Evolutionary conservation across 2,888 invertebrate species (phyloP), one percentile per base, ranked within the genome.

Genomic region (Lasiommata megera): DNA sequence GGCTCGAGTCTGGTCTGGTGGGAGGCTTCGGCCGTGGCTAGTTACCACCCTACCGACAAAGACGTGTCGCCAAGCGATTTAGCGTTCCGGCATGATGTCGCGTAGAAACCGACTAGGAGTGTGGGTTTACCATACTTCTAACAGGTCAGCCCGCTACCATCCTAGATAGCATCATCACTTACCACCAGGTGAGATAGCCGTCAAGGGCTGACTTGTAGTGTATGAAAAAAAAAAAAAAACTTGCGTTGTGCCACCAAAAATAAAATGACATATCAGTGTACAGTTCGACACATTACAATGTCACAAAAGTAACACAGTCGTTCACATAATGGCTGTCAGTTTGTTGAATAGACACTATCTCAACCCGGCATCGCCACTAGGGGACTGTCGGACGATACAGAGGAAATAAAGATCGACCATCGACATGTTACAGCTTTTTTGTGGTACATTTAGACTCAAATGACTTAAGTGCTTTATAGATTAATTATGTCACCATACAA

Each of bases 371-470:
- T 56, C 56, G 41, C 41, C 43, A 50, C 51, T 50, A 50, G 43
- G 50, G 9, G 56, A 51, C 44, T 56, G 50, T 50, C 50, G 9
- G 44, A 50, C 56, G 37, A 50, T 43, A 36, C 52, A 9, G 6
- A 11, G 18, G 0, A 31, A 16, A 31, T 41, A 51, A 29, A 37
- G 28, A 38, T 38, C 28, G 11, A 38, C 14, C 5, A 40, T 29
- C 37, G 50, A 38, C 51, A 29, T 38, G 23, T 40, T 29, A 48
- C 48, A n/a, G 23, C 23, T 34, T 47, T 18, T 34, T 51, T 40
- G 29, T 38, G 16, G 14, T 16, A 38, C 38, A 28, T 51, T 51
- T 29, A 14, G 16, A 31, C 14, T 14, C 16, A 38, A 38, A 50
- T 9, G 37, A 36, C 37, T 50, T 36, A 38, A 23, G 28, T 48